These are phyloP conservation scores for Rattus norvegicus DNA, from an alignment of 2,113 vertebrate genomes.

Conservation along the genomic window GRCr8 NC_086031.1:101335501-101336000, in stretches of 20 bases:
- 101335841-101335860: not conserved
- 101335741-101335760: conserved; percentile 68
- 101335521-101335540: conserved; percentile 88
- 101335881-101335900: conserved; percentile 73
- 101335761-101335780: conserved; percentile 46
- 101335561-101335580: conserved; percentile 78
- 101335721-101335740: conserved; percentile 73
- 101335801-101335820: not conserved
- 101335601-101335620: conserved; percentile 79
- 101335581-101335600: conserved; percentile 67
- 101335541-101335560: conserved; percentile 83
- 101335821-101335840: conserved; percentile 27
- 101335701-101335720: conserved; percentile 73
- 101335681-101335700: conserved; percentile 73
- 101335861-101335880: conserved; percentile 64
- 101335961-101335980: conserved; percentile 63
- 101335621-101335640: conserved; percentile 61
- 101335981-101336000: conserved; percentile 2
- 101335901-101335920: conserved; percentile 78
- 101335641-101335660: conserved; percentile 56
- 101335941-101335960: conserved; percentile 58
- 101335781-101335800: not conserved
- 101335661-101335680: conserved; percentile 69
- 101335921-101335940: conserved; percentile 75
- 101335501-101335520: conserved; percentile 81